Base-by-base conservation (phyloP, 92 coral and sea anemone genomes). In the Meandrina meandrites region DNA sequence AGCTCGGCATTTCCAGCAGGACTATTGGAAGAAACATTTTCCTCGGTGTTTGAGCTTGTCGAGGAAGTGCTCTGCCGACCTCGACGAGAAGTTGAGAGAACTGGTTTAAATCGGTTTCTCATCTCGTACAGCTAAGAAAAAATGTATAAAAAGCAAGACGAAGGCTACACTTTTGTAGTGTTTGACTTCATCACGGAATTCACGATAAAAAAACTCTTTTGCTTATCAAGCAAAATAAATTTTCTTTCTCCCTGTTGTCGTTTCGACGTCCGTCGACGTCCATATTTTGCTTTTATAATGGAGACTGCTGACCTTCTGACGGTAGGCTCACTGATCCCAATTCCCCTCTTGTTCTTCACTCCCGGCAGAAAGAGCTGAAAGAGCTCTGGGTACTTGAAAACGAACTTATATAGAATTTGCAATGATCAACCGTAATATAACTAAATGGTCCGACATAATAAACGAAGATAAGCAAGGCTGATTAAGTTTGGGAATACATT, bases 81-180 rank as follows among this genome's bases (percentile, higher is more conserved):
- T 8, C 70, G 56, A 18, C 87, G 87, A 57, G 87, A 11, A 36
- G 64, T 35, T 8, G 79, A 22, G 10, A 75, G 37, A 17, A 40
- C 77, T 35, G 87, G 87, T 35, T 84, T 84, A 22, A 84, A 84
- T 21, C 87, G 87, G 37, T 84, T 84, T 56, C 87, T 78, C 87
- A 84, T 84, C 54, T 73, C 50, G 24, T n/a, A n/a, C 37, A 35
- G 75, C 36, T 24, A 60, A 30, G 68, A 13, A 56, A 40, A 74
- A n/a, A 40, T 8, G 21, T 12, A 13, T 50, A 8, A 35, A 21
- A 72, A 72, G 30, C 47, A 27, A 68, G 77, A 28, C 40, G 7
- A 24, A 36, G 1, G 8, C 40, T 74, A 56, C 71, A 28, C 7
- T 28, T 53, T 19, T 40, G 32, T 58, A 24, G 6, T 58, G 27